Evolutionary conservation across 2,888 invertebrate species (phyloP), one percentile per base, ranked within the genome.

Genomic region (Athalia rosae): DNA sequence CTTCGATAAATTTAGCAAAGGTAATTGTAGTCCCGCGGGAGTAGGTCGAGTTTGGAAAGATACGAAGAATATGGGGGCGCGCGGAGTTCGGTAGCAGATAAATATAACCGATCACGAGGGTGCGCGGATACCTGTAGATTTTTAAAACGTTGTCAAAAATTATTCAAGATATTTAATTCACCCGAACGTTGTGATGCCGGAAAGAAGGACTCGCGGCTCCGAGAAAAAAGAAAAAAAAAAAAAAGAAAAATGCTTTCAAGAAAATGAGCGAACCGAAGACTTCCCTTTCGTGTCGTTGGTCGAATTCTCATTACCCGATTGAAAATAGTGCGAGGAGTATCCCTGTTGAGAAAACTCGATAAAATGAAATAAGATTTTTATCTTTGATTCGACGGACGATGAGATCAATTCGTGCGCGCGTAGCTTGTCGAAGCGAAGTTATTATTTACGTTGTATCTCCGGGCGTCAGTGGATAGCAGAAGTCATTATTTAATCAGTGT

Each of bases 401-500:
- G n/a, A n/a, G n/a, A n/a, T n/a, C n/a, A n/a, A n/a, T 11, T 8
- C 53, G 43, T 53, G 15, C 41, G 50, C 41, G 43, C 13, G 4
- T 13, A 58, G 58, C 56, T 56, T 58, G 45, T 45, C 71, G 43
- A 71, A 71, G 71, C 28, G 28, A 28, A 28, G 28, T 28, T 28
- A 13, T 71, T 9, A n/a, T 8, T n/a, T 4, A 28, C 48, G 48
- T 48, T 61, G 61, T 62, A 74, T 74, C 74, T 61, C 50, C 28
- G 28, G 74, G 61, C 74, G 74, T 74, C 74, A 13, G 74, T 74
- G 48, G n/a, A 62, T 74, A 9, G 61, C 61, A 28, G 50, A 28
- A 61, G 45, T 61, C 74, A 74, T 74, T 74, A 74, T 28, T 74
- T 61, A 74, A 61, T 74, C 74, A 74, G 53, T 41, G 74, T 61